phyloP scores from a whole-genome alignment of 1,140 invertebrate genomes.

The Drosophila pachea region DNA sequence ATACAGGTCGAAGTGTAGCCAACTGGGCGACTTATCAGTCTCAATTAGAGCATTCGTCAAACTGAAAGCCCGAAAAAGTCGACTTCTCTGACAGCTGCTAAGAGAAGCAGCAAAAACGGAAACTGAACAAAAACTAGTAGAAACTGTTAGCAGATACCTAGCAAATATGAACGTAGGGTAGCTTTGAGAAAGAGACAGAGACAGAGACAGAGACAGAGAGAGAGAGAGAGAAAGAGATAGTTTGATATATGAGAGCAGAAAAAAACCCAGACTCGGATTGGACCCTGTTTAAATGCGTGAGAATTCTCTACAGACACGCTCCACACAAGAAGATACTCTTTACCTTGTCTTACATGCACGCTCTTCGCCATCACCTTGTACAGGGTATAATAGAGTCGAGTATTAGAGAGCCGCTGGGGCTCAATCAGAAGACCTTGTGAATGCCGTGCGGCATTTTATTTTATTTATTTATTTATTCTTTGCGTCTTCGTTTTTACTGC shows the following conservation, averaged over 20 bases:
- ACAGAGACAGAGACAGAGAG: no score
- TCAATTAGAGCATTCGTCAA: conserved; percentile 57
- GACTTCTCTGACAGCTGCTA: conserved; percentile 31
- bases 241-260: no score
- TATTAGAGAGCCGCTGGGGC: conserved; percentile 21
- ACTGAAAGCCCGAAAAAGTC: conserved; percentile 7
- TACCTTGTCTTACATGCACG: not conserved
- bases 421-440: conserved; percentile 63
- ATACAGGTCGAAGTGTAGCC: no score
- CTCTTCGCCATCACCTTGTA: not conserved
- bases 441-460: conserved; percentile 56
- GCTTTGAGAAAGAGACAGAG: no score
- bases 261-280: no score
- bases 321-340: not conserved
- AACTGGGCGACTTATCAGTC: conserved; percentile 38
- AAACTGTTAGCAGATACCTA: conserved; percentile 9
- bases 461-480: conserved; percentile 32
- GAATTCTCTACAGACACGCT: no score
- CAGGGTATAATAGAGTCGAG: not conserved
- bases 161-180: no score
- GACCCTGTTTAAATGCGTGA: no score
- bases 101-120: conserved; percentile 10
- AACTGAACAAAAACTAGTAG: conserved; percentile 11
- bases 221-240: no score
- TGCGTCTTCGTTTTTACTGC: conserved; percentile 4